Percentiles rank a stretch among this genome's conserved stretches.
Conservation (phyloP, 92 coral and sea anemone species). For the Palythoa grandiflora region DNA sequence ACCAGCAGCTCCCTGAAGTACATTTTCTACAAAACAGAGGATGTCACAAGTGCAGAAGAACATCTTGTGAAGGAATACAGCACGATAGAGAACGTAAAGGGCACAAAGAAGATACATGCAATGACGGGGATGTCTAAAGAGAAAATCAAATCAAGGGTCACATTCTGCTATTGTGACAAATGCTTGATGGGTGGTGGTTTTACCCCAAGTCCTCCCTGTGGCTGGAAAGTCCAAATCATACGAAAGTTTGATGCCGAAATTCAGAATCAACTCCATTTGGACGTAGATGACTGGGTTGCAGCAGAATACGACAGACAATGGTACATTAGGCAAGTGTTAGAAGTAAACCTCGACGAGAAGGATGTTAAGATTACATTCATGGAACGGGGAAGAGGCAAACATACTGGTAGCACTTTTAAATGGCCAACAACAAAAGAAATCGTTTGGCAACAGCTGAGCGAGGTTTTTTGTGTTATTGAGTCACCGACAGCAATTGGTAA, state of each 20-base stretch:
- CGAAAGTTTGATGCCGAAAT: not conserved
- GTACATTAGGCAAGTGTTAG: slow-evolving; percentile 7
- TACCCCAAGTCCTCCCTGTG: not conserved
- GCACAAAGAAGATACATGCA: slow-evolving; percentile 12
- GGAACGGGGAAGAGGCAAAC: not conserved
- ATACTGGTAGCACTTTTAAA: not conserved
- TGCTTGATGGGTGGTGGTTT: not conserved
- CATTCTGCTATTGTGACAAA: slow-evolving; percentile 1
- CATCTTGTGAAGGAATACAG: not conserved
- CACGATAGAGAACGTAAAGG: not conserved
- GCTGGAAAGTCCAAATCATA: not conserved
- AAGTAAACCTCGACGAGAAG: not conserved
- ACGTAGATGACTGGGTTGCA: slow-evolving; percentile 15
- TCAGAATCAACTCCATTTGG: not conserved
- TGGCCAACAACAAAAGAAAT: slow-evolving; percentile 23
- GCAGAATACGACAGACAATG: slow-evolving; percentile 17
- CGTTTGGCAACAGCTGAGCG: slow-evolving; percentile 4
- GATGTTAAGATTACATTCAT: not conserved
- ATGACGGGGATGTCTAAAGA: not conserved
- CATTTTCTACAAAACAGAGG: not conserved
- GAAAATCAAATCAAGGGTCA: not conserved
- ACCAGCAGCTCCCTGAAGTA: not conserved
- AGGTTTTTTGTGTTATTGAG: slow-evolving; percentile 34
- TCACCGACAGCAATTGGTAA: slow-evolving; percentile 39
- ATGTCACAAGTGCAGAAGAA: not conserved